These are phyloP conservation scores for Myocastor coypus DNA, from an alignment of 2,113 vertebrate genomes.

Conservation along the genomic window DNA sequence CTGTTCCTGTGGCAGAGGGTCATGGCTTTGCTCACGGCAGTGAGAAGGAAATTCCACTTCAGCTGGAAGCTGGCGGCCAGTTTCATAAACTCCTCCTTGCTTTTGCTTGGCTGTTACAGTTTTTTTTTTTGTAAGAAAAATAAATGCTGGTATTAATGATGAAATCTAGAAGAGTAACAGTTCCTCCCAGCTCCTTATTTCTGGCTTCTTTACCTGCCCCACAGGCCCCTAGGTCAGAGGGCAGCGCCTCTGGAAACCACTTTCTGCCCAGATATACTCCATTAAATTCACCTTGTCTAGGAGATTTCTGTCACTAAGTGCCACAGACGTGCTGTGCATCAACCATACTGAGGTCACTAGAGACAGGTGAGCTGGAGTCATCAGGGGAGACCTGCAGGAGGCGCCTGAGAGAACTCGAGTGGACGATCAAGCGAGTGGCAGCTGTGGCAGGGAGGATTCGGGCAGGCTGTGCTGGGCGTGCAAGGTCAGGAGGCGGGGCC, in stretches of 20 bases:
- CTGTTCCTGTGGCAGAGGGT: conserved; percentile 80
- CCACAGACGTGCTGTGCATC: background rate
- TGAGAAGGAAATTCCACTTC: conserved; percentile 85
- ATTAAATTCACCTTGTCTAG: background rate
- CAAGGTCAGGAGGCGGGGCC: background rate
- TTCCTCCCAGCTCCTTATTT: background rate
- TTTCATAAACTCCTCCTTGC: conserved; percentile 80
- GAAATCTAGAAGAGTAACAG: background rate
- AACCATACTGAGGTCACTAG: rapidly evolving
- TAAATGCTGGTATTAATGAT: background rate
- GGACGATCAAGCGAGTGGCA: background rate
- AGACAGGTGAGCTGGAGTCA: background rate
- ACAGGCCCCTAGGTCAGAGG: no score
- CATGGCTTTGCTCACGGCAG: conserved; percentile 82
- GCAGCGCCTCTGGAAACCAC: no score
- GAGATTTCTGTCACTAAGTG: background rate
- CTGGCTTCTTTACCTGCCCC: background rate
- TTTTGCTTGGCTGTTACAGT: conserved; percentile 82
- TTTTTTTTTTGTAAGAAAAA: background rate
- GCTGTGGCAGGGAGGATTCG: background rate
- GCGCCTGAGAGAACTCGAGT: background rate
- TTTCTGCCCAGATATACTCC: background rate
- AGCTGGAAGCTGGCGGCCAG: conserved; percentile 84
- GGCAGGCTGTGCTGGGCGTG: background rate
- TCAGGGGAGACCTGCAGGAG: background rate